These are phyloP conservation scores for Vulpes ferrilata DNA, from an alignment of 2,113 vertebrate species.

Conservation along the genomic window DNA sequence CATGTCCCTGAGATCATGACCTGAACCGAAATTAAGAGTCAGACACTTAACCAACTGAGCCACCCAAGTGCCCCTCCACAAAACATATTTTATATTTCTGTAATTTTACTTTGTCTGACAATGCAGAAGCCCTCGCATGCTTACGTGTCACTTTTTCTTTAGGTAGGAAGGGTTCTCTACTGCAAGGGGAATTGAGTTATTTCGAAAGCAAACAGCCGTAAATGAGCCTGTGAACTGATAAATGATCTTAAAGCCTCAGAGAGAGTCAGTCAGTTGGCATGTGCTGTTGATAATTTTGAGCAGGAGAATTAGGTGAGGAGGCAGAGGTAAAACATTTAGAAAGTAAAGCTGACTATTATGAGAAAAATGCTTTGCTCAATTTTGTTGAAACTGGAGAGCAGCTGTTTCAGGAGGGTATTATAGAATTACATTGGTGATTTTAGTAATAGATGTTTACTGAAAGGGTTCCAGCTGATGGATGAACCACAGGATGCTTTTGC, in stretches of 20 bases:
- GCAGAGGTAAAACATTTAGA: not conserved
- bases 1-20: not conserved
- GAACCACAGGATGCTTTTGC: not conserved
- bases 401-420: conserved; percentile 9
- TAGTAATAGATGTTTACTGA: not conserved
- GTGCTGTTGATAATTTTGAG: not conserved
- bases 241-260: not conserved
- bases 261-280: not conserved
- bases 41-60: not conserved
- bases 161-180: not conserved
- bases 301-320: not conserved
- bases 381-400: not conserved
- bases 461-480: not conserved
- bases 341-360: not conserved
- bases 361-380: not conserved
- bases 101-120: not conserved
- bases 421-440: not conserved
- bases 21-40: not conserved
- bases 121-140: not conserved
- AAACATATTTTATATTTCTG: not conserved
- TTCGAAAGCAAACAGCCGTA: conserved; percentile 34
- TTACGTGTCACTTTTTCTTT: not conserved
- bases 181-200: not conserved
- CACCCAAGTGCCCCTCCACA: not conserved
- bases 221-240: not conserved